Evolutionary conservation across 2,797 vertebrate genomes (phyloP).

Genomic region (Gouania willdenowi): DNA sequence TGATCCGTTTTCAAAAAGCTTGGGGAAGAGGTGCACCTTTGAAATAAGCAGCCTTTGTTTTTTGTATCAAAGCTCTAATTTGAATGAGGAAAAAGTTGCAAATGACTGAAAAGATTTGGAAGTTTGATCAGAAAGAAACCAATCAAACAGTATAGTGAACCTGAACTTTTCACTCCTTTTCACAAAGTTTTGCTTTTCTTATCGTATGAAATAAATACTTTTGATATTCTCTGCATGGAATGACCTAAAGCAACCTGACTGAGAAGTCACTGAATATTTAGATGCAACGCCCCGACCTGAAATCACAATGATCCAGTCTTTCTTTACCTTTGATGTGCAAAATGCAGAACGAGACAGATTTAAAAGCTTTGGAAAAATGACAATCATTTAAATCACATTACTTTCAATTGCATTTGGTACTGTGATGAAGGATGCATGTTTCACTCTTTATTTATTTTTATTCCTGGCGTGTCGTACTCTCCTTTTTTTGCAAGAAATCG

Average conservation of each 20-base stretch:
- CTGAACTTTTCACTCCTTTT: slow-evolving; percentile 26
- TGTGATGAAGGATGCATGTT: too few species aligned
- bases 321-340: too few species aligned
- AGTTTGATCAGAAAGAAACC: slow-evolving; percentile 43
- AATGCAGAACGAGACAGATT: too few species aligned
- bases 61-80: slow-evolving; percentile 69
- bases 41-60: slow-evolving; percentile 68
- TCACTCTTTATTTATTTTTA: too few species aligned
- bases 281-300: slow-evolving; percentile 2
- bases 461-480: too few species aligned
- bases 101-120: slow-evolving; percentile 62
- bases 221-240: slow-evolving; percentile 3
- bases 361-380: too few species aligned
- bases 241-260: background rate
- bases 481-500: too few species aligned
- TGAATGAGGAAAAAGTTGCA: slow-evolving; percentile 65
- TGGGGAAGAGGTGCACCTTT: slow-evolving; percentile 63
- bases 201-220: background rate
- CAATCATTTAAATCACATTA: too few species aligned
- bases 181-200: slow-evolving; percentile 12
- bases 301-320: background rate
- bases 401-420: too few species aligned
- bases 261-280: background rate
- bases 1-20: slow-evolving; percentile 58
- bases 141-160: slow-evolving; percentile 48